These are phyloP conservation scores for Agelaius phoeniceus DNA, from an alignment of 2,113 vertebrate genomes.

Conservation along the genomic window DNA sequence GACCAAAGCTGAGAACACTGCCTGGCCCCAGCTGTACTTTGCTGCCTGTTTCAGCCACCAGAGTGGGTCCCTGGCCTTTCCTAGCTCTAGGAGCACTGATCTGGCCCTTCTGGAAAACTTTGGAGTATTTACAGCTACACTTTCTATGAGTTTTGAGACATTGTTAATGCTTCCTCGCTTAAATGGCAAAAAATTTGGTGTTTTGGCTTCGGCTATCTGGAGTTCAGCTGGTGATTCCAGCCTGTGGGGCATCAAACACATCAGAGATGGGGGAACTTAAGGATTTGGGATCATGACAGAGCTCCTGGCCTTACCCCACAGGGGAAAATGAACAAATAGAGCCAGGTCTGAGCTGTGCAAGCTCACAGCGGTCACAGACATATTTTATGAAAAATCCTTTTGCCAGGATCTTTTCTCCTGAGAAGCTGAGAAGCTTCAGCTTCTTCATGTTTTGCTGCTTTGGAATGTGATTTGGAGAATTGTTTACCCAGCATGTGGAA, in stretches of 20 bases:
- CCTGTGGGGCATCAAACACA: not conserved
- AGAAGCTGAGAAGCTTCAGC: no score
- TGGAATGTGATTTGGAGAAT: no score
- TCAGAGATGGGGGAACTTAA: not conserved
- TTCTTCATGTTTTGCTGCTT: no score
- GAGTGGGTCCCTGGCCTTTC: slow-evolving; percentile 8
- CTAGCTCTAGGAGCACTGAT: not conserved
- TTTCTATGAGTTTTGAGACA: not conserved
- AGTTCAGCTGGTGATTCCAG: not conserved
- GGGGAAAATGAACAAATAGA: not conserved
- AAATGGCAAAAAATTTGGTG: not conserved
- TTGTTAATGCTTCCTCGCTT: not conserved
- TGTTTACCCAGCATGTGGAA: no score
- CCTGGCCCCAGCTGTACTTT: not conserved
- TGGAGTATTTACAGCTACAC: not conserved
- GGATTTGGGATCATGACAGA: not conserved
- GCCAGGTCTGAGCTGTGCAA: not conserved
- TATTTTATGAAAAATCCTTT: no score
- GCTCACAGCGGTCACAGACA: no score
- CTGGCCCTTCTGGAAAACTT: not conserved
- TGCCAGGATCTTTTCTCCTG: no score
- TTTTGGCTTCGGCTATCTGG: not conserved
- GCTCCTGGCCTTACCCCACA: not conserved
- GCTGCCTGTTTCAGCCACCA: slow-evolving; percentile 17
- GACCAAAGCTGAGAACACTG: not conserved